Percentiles rank a stretch among this genome's conserved stretches.
These are phyloP conservation scores for Euborellia annulipes DNA, from an alignment of 1,140 invertebrate species.

Conservation along the genomic window DNA sequence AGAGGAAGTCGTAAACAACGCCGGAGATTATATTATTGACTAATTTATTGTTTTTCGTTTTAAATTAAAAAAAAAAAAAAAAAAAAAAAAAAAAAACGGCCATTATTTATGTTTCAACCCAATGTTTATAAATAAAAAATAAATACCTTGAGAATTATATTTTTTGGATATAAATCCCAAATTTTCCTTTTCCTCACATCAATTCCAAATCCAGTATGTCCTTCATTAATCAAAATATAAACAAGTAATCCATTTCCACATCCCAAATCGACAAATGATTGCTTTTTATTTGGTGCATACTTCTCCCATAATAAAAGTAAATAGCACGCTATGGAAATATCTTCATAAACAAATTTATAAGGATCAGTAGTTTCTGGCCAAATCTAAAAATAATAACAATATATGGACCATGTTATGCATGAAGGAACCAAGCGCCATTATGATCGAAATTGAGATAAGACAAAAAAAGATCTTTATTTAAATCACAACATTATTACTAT, in stretches of 20 bases:
- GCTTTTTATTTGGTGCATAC: slow-evolving; percentile 23
- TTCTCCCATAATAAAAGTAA: slow-evolving; percentile 62
- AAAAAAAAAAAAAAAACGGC: background rate
- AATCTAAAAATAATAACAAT: slow-evolving; percentile 31
- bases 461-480: background rate
- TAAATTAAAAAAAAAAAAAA: slow-evolving; percentile 2
- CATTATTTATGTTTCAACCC: slow-evolving; percentile 2
- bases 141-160: slow-evolving; percentile 27
- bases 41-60: too few species aligned
- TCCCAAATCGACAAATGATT: slow-evolving; percentile 82
- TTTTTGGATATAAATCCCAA: slow-evolving; percentile 62
- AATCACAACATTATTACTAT: background rate
- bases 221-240: slow-evolving; percentile 71
- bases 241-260: slow-evolving; percentile 95
- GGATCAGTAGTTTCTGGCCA: slow-evolving; percentile 91
- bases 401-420: background rate
- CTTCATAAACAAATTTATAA: slow-evolving; percentile 90
- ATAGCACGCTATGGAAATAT: slow-evolving; percentile 88
- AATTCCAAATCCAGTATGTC: slow-evolving; percentile 70
- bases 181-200: slow-evolving; percentile 81
- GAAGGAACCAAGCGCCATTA: background rate
- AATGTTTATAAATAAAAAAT: slow-evolving; percentile 15
- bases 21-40: too few species aligned
- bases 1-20: too few species aligned
- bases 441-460: background rate